A percentile compares a stretch with the other conserved stretches of the same genome.
Conservation (phyloP, 1,140 invertebrate species). For the Hylyphantes graminicola region DNA sequence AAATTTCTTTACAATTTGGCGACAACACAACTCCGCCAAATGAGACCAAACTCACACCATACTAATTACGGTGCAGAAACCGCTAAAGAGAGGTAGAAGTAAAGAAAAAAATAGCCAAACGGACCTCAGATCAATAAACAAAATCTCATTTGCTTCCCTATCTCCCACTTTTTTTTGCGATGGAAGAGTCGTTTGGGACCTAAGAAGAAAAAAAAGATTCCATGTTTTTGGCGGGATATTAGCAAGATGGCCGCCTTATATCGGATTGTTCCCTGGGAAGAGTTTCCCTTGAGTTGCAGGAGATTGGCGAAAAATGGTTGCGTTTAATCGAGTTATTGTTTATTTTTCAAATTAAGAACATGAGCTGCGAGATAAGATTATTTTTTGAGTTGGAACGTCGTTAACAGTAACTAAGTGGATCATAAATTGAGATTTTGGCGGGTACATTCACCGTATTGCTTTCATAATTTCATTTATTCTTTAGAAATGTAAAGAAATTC, state of each 20-base stretch:
- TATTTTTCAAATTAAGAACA: too few species aligned
- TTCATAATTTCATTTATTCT: too few species aligned
- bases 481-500: too few species aligned
- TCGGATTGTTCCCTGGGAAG: constrained; percentile 1
- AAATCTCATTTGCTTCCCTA: constrained; percentile 47
- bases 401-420: too few species aligned
- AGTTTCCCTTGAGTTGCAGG: constrained; percentile 2
- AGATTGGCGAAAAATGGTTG: not conserved
- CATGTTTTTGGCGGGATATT: constrained; percentile 22
- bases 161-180: not conserved
- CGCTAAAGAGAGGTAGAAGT: constrained; percentile 24
- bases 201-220: not conserved
- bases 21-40: too few species aligned
- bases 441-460: too few species aligned
- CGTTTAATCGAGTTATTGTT: too few species aligned
- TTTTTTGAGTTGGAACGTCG: too few species aligned
- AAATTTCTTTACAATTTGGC: too few species aligned
- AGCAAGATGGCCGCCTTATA: constrained; percentile 1
- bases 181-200: constrained; percentile 34
- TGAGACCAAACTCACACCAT: not conserved
- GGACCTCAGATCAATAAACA: constrained; percentile 34
- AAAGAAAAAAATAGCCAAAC: not conserved
- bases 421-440: too few species aligned
- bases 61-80: constrained; percentile 49
- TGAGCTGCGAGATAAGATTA: too few species aligned